Base-by-base conservation (phyloP, 2,797 vertebrate genomes). In the Phrynocephalus guinanensis region DNA sequence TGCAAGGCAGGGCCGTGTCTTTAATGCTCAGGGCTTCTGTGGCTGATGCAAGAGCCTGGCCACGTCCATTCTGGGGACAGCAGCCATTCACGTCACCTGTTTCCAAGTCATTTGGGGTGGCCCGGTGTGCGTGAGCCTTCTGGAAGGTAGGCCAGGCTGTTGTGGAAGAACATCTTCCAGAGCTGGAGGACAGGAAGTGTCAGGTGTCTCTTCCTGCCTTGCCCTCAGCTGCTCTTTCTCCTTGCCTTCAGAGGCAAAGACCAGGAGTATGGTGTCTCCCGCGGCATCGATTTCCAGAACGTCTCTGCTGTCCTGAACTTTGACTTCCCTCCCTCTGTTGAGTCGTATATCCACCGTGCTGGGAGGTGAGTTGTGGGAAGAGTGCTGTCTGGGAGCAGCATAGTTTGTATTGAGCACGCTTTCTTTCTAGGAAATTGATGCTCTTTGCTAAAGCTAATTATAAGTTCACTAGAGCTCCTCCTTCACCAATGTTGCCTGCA, bases 221-320 rank as follows among this genome's bases (percentile, higher is more conserved):
- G 5, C 16, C 3, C 2, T 0, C 1, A 5, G 2, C 22, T 13
- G 5, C 6, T 1, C 16, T 6, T 6, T 5, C 18, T n/a, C 2
- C n/a, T 20, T 16, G 66, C 6, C 80, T 84, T 79, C 89, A 99
- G 98, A 91, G 89, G 83, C 1, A 97, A 97, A 85, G 97, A 97
- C 87, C 95, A 90, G 0, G 98, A 99, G 91, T 98, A 97, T 0
- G 96, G 98, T 0, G 97, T 98, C 56, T 98, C 98, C 6, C 96
- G 98, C 63, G 98, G 98, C 0, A 97, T 99, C 2, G 98, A 99
- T 92, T 99, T 99, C 95, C 98, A 99, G 66, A 98, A 99, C 0
- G 97, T 99, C 0, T 96, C 97, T 6, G 97, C 97, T 0, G 98
- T 99, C 91, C 91, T 99, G 92, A 99, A 99, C 95, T 99, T 99